Evolutionary conservation across 2,113 vertebrate genomes (phyloP).

Genomic region (Etheostoma cragini): DNA sequence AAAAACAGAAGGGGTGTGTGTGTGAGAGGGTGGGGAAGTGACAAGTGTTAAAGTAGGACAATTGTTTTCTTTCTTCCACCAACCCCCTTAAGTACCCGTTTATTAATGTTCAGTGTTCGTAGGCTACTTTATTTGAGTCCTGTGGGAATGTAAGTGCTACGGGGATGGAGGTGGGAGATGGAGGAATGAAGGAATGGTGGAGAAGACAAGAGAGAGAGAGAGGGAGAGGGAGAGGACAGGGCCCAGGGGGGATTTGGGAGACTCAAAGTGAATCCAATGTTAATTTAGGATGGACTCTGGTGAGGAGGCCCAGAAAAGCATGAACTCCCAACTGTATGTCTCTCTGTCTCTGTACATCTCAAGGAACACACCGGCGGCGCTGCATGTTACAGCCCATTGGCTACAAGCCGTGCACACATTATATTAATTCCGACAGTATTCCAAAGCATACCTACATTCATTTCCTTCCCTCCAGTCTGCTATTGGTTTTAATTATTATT

Average conservation of each 20-base stretch:
- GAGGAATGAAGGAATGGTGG: conserved; percentile 10
- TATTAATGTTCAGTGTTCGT: conserved; percentile 74
- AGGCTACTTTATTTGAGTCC: conserved; percentile 65
- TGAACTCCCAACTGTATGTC: conserved; percentile 33
- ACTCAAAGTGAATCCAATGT: conserved; percentile 71
- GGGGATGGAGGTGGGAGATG: conserved; percentile 41
- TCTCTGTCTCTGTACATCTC: conserved; percentile 9
- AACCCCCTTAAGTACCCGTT: conserved; percentile 65
- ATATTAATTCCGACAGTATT: conserved; percentile 2
- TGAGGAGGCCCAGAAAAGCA: conserved; percentile 73
- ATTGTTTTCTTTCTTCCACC: conserved; percentile 42
- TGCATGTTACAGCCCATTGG: conserved; percentile 13
- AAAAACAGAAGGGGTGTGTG: not conserved
- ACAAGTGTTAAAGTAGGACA: conserved; percentile 73
- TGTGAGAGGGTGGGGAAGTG: conserved; percentile 49
- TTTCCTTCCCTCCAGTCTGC: conserved; percentile 6
- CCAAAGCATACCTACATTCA: not conserved
- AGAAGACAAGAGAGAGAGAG: not conserved
- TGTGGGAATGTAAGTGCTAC: conserved; percentile 39
- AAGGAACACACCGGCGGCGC: not conserved
- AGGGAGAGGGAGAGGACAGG: conserved; percentile 40
- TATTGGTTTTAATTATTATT: not conserved
- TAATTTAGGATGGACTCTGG: conserved; percentile 76
- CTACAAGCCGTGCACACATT: conserved; percentile 8
- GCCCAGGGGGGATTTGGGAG: conserved; percentile 44